A percentile compares a stretch with the other conserved stretches of the same genome.
Evolutionary conservation across 2,113 vertebrate genomes (phyloP).

Genomic region (Theristicus caerulescens): DNA sequence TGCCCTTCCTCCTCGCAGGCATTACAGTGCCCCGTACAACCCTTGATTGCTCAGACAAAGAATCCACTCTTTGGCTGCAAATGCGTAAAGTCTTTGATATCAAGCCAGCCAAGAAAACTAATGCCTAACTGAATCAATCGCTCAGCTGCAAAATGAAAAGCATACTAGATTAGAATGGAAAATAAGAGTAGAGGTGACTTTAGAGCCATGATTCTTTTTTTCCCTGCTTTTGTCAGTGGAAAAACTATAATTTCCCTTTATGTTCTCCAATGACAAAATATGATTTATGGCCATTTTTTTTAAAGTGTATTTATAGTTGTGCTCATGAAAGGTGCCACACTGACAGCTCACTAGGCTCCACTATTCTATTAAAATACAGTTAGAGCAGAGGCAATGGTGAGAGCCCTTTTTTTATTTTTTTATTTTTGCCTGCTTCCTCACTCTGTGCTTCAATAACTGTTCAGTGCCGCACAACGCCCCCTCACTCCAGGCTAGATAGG

Average conservation of each 20-base stretch:
- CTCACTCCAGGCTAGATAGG: not conserved
- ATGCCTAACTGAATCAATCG: slow-evolving; percentile 24
- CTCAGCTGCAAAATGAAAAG: slow-evolving; percentile 58
- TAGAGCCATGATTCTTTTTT: not conserved
- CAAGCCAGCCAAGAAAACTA: slow-evolving; percentile 21
- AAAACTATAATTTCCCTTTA: slow-evolving; percentile 36
- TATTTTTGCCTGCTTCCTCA: not conserved
- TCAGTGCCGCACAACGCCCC: not conserved
- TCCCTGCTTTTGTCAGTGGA: not conserved
- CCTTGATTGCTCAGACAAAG: slow-evolving; percentile 25
- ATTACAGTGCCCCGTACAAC: not conserved
- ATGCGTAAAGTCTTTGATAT: slow-evolving; percentile 13
- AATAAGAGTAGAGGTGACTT: slow-evolving; percentile 60
- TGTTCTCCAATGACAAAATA: slow-evolving; percentile 30
- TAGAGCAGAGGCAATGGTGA: not conserved
- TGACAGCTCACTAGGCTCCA: not conserved
- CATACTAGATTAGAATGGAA: slow-evolving; percentile 45
- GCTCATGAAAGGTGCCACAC: not conserved
- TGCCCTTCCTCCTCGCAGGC: not conserved
- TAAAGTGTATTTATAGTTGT: slow-evolving; percentile 23
- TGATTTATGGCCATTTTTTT: slow-evolving; percentile 44
- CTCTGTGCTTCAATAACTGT: not conserved
- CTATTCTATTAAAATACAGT: not conserved
- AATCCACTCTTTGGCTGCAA: not conserved
- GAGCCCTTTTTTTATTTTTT: not conserved